Base-by-base conservation (phyloP, 1,140 invertebrate species). In the Cydia amplana region DNA sequence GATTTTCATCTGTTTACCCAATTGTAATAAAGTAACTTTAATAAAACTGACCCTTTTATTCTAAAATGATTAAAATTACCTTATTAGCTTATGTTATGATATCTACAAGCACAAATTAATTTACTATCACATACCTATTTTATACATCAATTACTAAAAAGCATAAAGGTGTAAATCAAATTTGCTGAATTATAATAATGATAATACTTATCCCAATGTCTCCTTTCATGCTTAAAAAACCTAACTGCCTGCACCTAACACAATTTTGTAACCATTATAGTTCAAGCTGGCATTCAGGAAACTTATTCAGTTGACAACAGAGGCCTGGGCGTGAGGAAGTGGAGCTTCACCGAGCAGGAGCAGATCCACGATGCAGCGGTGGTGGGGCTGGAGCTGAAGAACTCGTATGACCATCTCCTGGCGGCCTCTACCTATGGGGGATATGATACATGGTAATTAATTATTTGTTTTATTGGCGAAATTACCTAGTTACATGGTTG, bases 371-470 rank as follows among this genome's bases (percentile, higher is more conserved):
- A 99, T 93, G 95, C 95, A 80, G 95, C 96, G 81, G 94, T 97
- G 67, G 95, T 97, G 78, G 97, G 97, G 20, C 92, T 96, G 46
- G 95, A 96, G 65, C 94, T 96, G 32, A 95, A 96, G 16, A 96
- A 96, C 82, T 95, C 95, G 5, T 99, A 98, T 94, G 97, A 99
- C 91, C 96, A 98, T 92, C 94, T 99, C 65, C 94, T 96, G 70
- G 96, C 96, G 60, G 96, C 96, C 40, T 97, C 97, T 10, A 94
- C 97, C 51, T 95, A 95, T 86, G 96, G 96, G 51, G 97, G 97
- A 67, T 96, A 96, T 89, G 95, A 95, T 86, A 95, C 95, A 74
- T 91, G 91, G 93, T 93, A 88, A 74, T 28, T 10, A 40, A 40
- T 40, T 10, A 40, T 40, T 40, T 40, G 4, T 40, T 10, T 40